Evolutionary conservation across 1,140 invertebrate species (phyloP).

Genomic region (Ganaspis sp.): DNA sequence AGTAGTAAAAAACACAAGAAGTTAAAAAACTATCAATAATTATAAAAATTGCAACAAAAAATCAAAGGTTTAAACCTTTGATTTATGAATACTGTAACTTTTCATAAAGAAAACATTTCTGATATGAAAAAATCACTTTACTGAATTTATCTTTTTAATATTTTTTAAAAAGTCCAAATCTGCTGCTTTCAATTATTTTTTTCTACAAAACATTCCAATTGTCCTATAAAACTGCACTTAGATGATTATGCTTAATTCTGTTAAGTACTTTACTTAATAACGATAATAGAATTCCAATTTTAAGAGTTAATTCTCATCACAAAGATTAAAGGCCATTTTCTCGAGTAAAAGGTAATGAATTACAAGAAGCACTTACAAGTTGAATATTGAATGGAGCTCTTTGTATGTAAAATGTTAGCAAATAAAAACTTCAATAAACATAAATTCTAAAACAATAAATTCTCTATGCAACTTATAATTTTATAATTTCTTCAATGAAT

Average conservation of each 20-base stretch:
- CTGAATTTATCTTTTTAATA: too few species aligned
- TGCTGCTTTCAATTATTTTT: neutral
- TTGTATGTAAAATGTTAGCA: neutral
- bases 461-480: too few species aligned
- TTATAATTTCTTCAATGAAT: too few species aligned
- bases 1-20: too few species aligned
- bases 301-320: neutral
- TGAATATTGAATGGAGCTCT: neutral
- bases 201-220: neutral
- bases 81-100: too few species aligned
- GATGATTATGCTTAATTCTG: neutral
- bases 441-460: neutral
- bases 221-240: neutral
- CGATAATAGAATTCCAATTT: neutral
- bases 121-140: too few species aligned
- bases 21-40: too few species aligned
- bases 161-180: too few species aligned
- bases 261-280: neutral
- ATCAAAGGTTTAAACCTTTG: too few species aligned
- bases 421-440: neutral
- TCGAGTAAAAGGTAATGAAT: neutral
- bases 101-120: too few species aligned
- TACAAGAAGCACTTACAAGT: neutral
- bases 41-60: too few species aligned
- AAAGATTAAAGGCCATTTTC: neutral